phyloP scores from a whole-genome alignment of 2,113 vertebrate species.

The Ceuthmochares aereus region DNA sequence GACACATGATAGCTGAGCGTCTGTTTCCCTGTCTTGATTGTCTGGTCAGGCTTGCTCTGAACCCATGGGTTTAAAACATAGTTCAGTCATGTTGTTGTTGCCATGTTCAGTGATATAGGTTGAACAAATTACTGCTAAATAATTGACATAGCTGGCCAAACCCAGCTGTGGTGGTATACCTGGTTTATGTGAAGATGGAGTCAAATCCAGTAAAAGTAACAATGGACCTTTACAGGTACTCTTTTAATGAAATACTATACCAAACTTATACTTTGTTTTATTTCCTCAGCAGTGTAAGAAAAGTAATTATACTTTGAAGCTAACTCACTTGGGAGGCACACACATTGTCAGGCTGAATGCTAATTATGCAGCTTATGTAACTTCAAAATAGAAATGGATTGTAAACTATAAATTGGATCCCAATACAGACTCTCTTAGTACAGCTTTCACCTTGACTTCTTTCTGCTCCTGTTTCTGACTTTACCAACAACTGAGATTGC shows the following conservation, averaged over 20 bases:
- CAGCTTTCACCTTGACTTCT: background rate
- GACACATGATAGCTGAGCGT: background rate
- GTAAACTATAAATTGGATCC: background rate
- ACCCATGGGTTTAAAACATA: background rate
- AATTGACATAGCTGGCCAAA: background rate
- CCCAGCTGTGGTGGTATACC: background rate
- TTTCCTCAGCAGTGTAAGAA: background rate
- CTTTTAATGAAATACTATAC: background rate
- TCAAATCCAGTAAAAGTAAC: background rate
- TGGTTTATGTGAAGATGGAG: background rate
- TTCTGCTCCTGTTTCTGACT: background rate
- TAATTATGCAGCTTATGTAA: constrained; percentile 9
- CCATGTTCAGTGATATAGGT: background rate
- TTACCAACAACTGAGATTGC: background rate
- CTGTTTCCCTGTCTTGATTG: background rate
- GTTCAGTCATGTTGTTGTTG: background rate
- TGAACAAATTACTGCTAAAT: background rate
- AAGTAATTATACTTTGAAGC: background rate
- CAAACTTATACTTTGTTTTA: background rate
- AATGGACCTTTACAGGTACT: background rate
- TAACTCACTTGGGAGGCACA: background rate
- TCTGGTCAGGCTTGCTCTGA: background rate
- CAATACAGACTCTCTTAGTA: background rate
- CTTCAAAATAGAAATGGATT: background rate
- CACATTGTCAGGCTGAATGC: background rate